Conservation (phyloP, 2,888 invertebrate genomes). For the Actias luna region DNA sequence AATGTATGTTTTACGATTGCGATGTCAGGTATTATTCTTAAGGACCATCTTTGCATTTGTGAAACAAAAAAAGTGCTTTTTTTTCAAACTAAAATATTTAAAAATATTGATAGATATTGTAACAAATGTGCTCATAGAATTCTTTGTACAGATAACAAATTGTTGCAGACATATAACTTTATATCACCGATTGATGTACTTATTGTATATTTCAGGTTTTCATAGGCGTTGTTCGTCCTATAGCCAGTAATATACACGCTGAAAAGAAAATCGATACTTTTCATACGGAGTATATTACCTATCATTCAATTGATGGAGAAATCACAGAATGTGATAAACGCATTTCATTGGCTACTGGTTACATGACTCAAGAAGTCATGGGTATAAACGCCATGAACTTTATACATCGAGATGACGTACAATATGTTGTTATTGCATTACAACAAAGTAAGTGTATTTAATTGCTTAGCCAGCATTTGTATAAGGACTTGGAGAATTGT, state of each 20-base stretch:
- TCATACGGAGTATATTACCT: constrained; percentile 92
- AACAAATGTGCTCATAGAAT: no score
- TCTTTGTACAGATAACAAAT: no score
- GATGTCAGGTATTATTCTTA: no score
- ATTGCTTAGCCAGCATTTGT: neutral
- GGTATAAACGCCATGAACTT: constrained; percentile 93
- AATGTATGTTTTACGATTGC: no score
- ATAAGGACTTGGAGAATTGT: neutral
- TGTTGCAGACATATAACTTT: no score
- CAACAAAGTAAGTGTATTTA: constrained; percentile 82
- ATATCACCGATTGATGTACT: neutral
- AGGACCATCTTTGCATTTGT: no score
- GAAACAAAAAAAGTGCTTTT: no score
- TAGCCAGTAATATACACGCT: constrained; percentile 63
- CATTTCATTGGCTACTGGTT: constrained; percentile 94
- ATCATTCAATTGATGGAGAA: constrained; percentile 92
- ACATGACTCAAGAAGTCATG: constrained; percentile 92
- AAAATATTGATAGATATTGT: no score
- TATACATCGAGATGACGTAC: constrained; percentile 93
- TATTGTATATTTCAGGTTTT: constrained; percentile 64
- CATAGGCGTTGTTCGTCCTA: constrained; percentile 87
- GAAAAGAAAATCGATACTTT: constrained; percentile 56
- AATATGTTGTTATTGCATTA: constrained; percentile 92
- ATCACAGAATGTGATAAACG: constrained; percentile 94
- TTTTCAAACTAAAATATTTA: no score